phyloP scores from a whole-genome alignment of 2,797 vertebrate genomes.

The Ceryle rudis region DNA sequence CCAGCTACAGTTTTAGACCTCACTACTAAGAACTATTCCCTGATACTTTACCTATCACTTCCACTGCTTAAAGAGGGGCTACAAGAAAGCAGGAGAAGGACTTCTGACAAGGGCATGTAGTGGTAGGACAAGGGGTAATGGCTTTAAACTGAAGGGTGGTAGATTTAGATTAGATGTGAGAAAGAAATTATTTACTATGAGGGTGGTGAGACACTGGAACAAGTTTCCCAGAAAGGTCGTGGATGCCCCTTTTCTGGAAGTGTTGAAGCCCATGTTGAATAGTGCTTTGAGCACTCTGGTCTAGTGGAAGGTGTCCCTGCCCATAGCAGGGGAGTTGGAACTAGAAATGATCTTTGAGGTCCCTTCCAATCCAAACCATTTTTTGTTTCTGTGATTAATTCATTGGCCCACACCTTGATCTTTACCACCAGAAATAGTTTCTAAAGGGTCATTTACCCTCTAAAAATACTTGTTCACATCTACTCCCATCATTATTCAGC shows the following conservation, averaged over 20 bases:
- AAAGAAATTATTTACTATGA: not conserved
- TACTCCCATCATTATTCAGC: not conserved
- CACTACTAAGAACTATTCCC: not conserved
- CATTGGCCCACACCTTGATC: not conserved
- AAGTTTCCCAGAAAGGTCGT: not conserved
- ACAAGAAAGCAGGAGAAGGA: not conserved
- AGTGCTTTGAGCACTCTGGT: not conserved
- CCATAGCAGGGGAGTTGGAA: not conserved
- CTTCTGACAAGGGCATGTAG: not conserved
- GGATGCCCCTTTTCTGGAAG: not conserved
- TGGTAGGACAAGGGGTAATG: not conserved
- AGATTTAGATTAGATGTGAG: not conserved
- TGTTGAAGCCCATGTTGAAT: not conserved
- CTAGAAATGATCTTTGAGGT: not conserved
- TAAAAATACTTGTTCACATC: not conserved
- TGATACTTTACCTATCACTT: not conserved
- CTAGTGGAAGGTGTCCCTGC: not conserved
- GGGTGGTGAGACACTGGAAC: not conserved
- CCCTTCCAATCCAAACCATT: not conserved
- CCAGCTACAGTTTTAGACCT: not conserved
- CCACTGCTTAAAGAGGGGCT: not conserved
- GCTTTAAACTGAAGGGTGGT: not conserved
- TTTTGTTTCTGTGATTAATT: not conserved
- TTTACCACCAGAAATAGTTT: not conserved
- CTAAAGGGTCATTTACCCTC: not conserved